These are phyloP conservation scores for Phaethon lepturus DNA, from an alignment of 2,113 vertebrate species.

Conservation along the genomic window DNA sequence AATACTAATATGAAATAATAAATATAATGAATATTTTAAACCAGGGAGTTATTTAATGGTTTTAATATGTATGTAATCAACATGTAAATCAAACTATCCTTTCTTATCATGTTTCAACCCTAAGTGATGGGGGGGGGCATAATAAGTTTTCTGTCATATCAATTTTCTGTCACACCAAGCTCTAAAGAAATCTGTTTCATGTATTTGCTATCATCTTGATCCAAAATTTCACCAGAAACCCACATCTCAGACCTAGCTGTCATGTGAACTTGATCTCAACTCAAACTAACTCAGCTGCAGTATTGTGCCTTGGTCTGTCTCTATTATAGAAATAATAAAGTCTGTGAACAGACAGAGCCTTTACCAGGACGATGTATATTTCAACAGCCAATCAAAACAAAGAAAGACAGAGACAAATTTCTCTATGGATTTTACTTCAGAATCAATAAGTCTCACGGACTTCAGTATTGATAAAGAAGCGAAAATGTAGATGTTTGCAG, in stretches of 20 bases:
- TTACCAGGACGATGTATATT: neutral
- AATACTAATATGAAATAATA: neutral
- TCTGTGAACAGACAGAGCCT: neutral
- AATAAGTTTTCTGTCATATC: neutral
- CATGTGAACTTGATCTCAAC: neutral
- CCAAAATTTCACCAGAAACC: neutral
- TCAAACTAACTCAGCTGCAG: neutral
- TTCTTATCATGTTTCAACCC: neutral
- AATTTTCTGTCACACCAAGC: neutral
- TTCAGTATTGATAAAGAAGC: neutral
- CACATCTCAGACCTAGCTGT: neutral
- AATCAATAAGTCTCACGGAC: neutral
- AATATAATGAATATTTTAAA: neutral
- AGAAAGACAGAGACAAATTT: neutral
- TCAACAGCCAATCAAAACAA: neutral
- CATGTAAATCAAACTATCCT: neutral
- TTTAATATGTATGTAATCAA: neutral
- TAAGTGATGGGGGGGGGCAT: neutral
- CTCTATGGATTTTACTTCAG: neutral
- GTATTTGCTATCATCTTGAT: neutral
- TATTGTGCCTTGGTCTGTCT: neutral
- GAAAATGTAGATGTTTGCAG: neutral
- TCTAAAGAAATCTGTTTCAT: neutral
- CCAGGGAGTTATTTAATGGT: neutral
- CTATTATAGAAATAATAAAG: neutral